Conservation (phyloP, 1,140 invertebrate species). For the Brachionus rotundiformis region DNA sequence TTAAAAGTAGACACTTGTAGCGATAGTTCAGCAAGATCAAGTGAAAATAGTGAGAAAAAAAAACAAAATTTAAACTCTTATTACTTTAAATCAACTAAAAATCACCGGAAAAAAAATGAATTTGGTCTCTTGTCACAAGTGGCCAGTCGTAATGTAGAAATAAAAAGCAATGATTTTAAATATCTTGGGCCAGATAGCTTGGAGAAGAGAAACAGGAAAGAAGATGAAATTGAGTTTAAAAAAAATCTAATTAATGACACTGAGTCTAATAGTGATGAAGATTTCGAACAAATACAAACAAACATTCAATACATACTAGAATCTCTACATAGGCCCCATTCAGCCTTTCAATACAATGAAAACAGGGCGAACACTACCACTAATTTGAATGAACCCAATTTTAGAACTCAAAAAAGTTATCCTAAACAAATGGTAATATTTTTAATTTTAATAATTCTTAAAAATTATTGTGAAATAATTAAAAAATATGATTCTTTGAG, state of each 20-base stretch:
- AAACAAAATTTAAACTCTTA: neutral
- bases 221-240: neutral
- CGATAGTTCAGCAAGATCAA: neutral
- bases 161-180: neutral
- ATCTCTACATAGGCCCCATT: slow-evolving; percentile 12
- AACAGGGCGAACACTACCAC: neutral
- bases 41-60: slow-evolving; percentile 12
- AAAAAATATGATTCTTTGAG: too few relatives aligned
- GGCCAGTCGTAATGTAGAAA: neutral
- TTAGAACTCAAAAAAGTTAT: neutral
- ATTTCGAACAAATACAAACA: neutral
- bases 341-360: neutral
- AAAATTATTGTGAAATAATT: too few relatives aligned
- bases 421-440: neutral
- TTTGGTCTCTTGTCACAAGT: neutral
- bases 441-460: neutral
- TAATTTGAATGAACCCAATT: neutral
- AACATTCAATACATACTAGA: neutral
- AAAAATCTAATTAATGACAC: neutral
- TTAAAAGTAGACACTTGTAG: neutral
- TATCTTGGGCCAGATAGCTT: neutral
- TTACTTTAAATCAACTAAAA: slow-evolving; percentile 23
- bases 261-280: neutral
- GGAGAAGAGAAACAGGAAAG: neutral
- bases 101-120: slow-evolving; percentile 35